These are phyloP conservation scores for Taphrorychus bicolor DNA, from an alignment of 2,888 invertebrate species.

Conservation along the genomic window DNA sequence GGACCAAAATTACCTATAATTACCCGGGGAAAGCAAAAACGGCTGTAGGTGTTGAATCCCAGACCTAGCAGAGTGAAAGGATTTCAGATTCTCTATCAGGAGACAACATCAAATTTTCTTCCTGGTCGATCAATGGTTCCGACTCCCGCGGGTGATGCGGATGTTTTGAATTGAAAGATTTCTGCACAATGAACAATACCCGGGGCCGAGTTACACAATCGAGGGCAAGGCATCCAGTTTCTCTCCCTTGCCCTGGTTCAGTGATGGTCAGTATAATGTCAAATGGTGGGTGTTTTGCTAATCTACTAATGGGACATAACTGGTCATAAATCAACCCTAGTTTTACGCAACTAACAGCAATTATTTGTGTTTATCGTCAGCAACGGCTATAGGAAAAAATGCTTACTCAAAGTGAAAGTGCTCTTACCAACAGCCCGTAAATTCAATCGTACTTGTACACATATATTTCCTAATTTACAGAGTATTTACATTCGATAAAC, in stretches of 20 bases:
- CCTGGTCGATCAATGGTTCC: slow-evolving; percentile 16
- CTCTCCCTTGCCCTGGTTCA: not conserved
- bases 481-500: slow-evolving; percentile 26
- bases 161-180: slow-evolving; percentile 27
- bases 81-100: not conserved
- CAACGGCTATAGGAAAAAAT: slow-evolving; percentile 13
- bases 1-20: not conserved
- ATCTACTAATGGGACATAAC: not conserved
- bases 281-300: not conserved
- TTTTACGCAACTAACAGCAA: slow-evolving; percentile 5
- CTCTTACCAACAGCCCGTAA: not conserved
- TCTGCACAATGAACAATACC: slow-evolving; percentile 10
- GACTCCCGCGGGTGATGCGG: slow-evolving; percentile 1
- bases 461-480: slow-evolving; percentile 25
- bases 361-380: slow-evolving; percentile 4
- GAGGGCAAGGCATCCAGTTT: slow-evolving; percentile 18
- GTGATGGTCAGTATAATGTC: not conserved
- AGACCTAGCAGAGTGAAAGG: slow-evolving; percentile 15
- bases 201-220: slow-evolving; percentile 18
- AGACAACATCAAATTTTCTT: slow-evolving; percentile 10
- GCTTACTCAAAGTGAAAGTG: slow-evolving; percentile 2
- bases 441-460: not conserved
- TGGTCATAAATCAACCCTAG: not conserved
- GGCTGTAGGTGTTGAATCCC: not conserved
- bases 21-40: not conserved